These are phyloP conservation scores for Diorhabda sublineata DNA, from an alignment of 1,140 invertebrate species.

Conservation along the genomic window DNA sequence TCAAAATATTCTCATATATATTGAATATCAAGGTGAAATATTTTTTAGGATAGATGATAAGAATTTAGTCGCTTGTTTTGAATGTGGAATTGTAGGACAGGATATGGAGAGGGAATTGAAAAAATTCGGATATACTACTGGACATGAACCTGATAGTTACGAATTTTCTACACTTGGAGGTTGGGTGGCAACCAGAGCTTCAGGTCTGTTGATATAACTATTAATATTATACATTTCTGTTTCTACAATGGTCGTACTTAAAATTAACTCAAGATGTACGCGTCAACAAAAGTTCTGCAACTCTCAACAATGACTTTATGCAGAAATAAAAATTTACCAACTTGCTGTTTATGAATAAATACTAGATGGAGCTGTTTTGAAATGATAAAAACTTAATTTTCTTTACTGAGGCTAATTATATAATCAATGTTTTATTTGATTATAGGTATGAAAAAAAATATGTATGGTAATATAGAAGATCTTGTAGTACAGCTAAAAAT, in stretches of 20 bases:
- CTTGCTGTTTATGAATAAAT: no score
- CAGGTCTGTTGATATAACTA: slow-evolving; percentile 43
- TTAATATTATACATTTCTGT: no score
- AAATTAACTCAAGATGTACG: no score
- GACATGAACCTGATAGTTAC: slow-evolving; percentile 96
- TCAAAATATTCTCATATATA: no score
- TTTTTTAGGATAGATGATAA: slow-evolving; percentile 65
- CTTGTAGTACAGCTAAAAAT: slow-evolving; percentile 84
- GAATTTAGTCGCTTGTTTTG: slow-evolving; percentile 79
- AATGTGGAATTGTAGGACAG: slow-evolving; percentile 92
- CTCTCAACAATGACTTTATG: no score
- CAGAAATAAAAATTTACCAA: no score
- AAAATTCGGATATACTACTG: slow-evolving; percentile 69
- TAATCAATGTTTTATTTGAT: not conserved
- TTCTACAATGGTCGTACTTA: no score
- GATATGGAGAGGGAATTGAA: slow-evolving; percentile 79
- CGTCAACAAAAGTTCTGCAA: no score
- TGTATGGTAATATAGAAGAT: slow-evolving; percentile 97
- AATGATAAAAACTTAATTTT: no score
- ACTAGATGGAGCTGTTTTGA: no score
- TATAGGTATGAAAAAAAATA: slow-evolving; percentile 96
- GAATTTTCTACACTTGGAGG: slow-evolving; percentile 97
- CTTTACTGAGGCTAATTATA: no score
- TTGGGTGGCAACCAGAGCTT: slow-evolving; percentile 98
- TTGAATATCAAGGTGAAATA: not conserved